Percentiles rank a stretch among this genome's conserved stretches.
phyloP scores from a whole-genome alignment of 2,113 vertebrate genomes.

The Halichoerus grypus region DNA sequence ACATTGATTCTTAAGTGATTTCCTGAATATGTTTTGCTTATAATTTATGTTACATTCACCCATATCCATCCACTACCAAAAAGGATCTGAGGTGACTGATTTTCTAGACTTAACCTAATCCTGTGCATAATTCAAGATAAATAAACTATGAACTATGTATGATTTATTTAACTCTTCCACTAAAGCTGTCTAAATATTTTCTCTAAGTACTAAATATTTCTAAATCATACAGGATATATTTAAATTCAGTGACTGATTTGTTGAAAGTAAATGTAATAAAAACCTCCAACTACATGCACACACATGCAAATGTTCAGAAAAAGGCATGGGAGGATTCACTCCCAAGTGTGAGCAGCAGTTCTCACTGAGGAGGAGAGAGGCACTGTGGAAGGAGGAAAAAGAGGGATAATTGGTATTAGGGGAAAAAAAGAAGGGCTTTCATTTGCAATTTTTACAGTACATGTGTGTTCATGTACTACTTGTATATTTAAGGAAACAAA shows the following conservation, averaged over 20 bases:
- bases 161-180: constrained; percentile 71
- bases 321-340: background rate
- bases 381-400: background rate
- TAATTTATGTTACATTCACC: constrained; percentile 64
- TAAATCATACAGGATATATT: constrained; percentile 65
- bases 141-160: constrained; percentile 74
- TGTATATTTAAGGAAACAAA: constrained; percentile 1
- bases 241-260: constrained; percentile 56
- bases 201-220: constrained; percentile 70
- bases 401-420: background rate
- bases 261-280: constrained; percentile 59
- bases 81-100: constrained; percentile 62
- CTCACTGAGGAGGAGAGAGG: background rate
- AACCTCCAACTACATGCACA: background rate
- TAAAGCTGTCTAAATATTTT: constrained; percentile 80
- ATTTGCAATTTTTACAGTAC: background rate
- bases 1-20: constrained; percentile 42
- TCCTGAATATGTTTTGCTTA: constrained; percentile 64
- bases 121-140: constrained; percentile 74
- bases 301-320: background rate
- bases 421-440: background rate
- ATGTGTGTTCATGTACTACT: background rate
- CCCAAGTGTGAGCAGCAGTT: background rate
- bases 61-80: background rate
- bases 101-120: constrained; percentile 75